These are phyloP conservation scores for Leptinotarsa tumamoca DNA, from an alignment of 2,888 invertebrate genomes.

Conservation along the genomic window DNA sequence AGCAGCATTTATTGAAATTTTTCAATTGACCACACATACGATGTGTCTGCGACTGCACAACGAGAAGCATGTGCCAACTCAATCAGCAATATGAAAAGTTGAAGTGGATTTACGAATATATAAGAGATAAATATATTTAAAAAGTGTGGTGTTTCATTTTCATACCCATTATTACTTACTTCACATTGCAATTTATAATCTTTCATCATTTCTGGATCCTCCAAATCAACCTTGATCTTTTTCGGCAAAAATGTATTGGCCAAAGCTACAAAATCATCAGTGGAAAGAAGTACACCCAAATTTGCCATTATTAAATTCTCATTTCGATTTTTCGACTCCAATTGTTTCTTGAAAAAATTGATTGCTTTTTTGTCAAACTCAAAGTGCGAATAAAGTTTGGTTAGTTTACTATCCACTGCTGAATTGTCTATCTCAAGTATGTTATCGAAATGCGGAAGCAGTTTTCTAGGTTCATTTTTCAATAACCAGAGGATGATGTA, in stretches of 20 bases:
- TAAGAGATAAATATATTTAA: too few relatives aligned
- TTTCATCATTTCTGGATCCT: slow-evolving; percentile 38
- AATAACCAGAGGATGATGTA: slow-evolving; percentile 33
- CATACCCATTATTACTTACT: slow-evolving; percentile 8
- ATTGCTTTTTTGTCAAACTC: slow-evolving; percentile 39
- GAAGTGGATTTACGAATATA: too few relatives aligned
- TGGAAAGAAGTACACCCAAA: slow-evolving; percentile 40
- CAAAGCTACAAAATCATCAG: slow-evolving; percentile 42
- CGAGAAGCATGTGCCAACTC: too few relatives aligned
- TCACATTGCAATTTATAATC: slow-evolving; percentile 45
- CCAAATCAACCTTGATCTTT: slow-evolving; percentile 44
- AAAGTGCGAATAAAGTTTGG: slow-evolving; percentile 42
- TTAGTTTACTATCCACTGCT: slow-evolving; percentile 10
- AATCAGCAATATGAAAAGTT: too few relatives aligned
- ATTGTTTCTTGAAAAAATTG: slow-evolving; percentile 24
- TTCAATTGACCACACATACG: too few relatives aligned
- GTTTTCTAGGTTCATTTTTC: slow-evolving; percentile 39
- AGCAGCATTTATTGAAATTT: too few relatives aligned
- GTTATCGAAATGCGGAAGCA: slow-evolving; percentile 38
- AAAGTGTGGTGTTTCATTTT: too few relatives aligned
- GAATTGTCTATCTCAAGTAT: slow-evolving; percentile 25
- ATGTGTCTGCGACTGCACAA: too few relatives aligned
- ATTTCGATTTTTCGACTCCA: slow-evolving; percentile 10
- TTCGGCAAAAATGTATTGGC: slow-evolving; percentile 44
- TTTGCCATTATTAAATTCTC: slow-evolving; percentile 25